These are phyloP conservation scores for Cebus imitator DNA, from an alignment of 2,113 vertebrate genomes.

Conservation along the genomic window DNA sequence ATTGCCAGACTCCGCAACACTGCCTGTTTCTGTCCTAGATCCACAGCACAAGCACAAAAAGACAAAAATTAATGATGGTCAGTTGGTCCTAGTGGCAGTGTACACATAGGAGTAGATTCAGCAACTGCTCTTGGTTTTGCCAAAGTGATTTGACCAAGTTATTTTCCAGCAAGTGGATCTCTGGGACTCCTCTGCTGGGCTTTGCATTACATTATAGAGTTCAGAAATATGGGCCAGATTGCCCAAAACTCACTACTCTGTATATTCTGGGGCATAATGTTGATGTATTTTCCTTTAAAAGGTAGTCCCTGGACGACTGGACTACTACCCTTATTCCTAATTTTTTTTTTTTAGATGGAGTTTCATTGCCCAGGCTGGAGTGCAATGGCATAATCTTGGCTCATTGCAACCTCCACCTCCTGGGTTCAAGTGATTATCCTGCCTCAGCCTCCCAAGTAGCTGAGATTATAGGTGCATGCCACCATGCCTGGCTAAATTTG, in stretches of 20 bases:
- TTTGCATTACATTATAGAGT: background rate
- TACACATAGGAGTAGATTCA: background rate
- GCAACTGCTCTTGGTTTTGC: background rate
- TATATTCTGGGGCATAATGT: background rate
- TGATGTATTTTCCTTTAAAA: background rate
- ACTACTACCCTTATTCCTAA: no score
- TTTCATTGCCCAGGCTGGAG: background rate
- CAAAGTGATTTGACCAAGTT: background rate
- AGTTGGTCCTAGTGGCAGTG: background rate
- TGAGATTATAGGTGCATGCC: background rate
- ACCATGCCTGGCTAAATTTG: background rate
- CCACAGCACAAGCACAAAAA: background rate
- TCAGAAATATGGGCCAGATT: background rate
- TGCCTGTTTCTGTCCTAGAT: background rate
- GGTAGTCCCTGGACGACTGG: background rate
- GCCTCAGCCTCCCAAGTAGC: background rate
- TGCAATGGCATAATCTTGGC: background rate
- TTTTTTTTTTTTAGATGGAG: background rate
- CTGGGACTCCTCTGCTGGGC: background rate
- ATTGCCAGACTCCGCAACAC: background rate
- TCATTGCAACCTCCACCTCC: background rate
- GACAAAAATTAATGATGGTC: background rate
- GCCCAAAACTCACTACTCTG: background rate
- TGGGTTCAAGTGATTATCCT: background rate
- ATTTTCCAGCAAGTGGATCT: background rate